Base-by-base conservation (phyloP, 1,140 invertebrate genomes). In the Cotesia typhae region DNA sequence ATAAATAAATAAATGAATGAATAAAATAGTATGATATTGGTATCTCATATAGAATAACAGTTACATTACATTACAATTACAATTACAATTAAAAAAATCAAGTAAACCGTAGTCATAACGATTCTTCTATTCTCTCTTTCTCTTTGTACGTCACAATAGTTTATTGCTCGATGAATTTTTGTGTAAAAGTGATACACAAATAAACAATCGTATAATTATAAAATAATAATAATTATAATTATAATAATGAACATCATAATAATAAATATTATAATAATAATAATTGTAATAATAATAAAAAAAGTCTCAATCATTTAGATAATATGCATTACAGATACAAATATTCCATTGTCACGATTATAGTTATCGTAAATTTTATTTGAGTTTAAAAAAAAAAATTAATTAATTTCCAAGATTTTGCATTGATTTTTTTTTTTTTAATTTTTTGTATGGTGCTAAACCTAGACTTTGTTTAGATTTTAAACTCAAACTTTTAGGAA, bases 101-200 rank as follows among this genome's bases (percentile, higher is more conserved):
- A 68, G 38, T 64, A 67, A 63, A 71, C 55, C 66, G 70, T 69
- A 71, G 70, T 55, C 70, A 72, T 61, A 63, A 57, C 71, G 67
- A 5, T 47, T 47, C 41, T 47, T 10, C 10, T 10, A 7, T 9
- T 41, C 38, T 47, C 67, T 69, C 20, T 83, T 80, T 82, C 82
- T 85, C 82, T 85, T 84, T 85, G 80, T 84, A 87, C 80, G 84
- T 85, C 78, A 79, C 81, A 84, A 85, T 85, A 86, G 83, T 79
- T 83, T 65, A 71, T 85, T 85, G 81, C 82, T 84, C 81, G 79
- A 47, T 52, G 64, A 71, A 73, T 20, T 63, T 65, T 28, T 28
- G 28, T 2, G 28, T 28, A 28, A 28, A 28, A 28, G 28, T 28
- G 28, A 28, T 28, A 28, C 28, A 28, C 28, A 83, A 82, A 85